Evolutionary conservation across 1,140 invertebrate species (phyloP).

Genomic region (Drosophila tropicalis): DNA sequence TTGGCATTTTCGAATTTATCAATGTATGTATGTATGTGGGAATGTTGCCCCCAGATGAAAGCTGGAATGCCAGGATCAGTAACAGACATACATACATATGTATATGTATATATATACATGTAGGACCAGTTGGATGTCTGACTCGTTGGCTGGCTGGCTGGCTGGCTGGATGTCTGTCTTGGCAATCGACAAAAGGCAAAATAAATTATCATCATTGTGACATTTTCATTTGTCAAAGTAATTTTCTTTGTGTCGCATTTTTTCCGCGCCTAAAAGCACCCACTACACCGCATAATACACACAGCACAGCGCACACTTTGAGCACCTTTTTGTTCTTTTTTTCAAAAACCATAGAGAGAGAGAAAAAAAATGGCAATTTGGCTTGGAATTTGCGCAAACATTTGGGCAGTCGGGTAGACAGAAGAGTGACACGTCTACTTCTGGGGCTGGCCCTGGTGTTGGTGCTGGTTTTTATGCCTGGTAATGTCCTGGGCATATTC

Average conservation of each 20-base stretch:
- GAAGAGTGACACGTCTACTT: constrained; percentile 50
- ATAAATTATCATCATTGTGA: constrained; percentile 81
- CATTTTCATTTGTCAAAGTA: constrained; percentile 80
- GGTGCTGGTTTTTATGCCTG: constrained; percentile 50
- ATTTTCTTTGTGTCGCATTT: constrained; percentile 72
- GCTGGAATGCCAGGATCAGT: constrained; percentile 57
- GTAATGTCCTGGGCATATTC: constrained; percentile 27
- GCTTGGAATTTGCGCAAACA: constrained; percentile 58
- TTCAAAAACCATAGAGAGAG: constrained; percentile 24
- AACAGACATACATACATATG: constrained; percentile 20
- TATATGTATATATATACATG: constrained; percentile 12
- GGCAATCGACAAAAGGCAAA: constrained; percentile 73
- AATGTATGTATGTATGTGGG: constrained; percentile 5
- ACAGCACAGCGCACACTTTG: constrained; percentile 31
- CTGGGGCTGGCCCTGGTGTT: constrained; percentile 25
- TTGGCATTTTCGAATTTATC: too few species aligned
- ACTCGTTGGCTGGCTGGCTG: neutral
- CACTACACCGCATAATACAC: constrained; percentile 39
- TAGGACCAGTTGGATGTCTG: constrained; percentile 30
- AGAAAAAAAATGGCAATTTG: constrained; percentile 65
- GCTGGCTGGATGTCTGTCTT: constrained; percentile 23
- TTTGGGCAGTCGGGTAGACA: constrained; percentile 48
- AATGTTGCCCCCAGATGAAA: constrained; percentile 52
- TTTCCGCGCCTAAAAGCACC: constrained; percentile 66
- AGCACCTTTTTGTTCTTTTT: constrained; percentile 36